These are phyloP conservation scores for Drosophila pandora DNA, from an alignment of 1,140 invertebrate species.

Conservation along the genomic window DNA sequence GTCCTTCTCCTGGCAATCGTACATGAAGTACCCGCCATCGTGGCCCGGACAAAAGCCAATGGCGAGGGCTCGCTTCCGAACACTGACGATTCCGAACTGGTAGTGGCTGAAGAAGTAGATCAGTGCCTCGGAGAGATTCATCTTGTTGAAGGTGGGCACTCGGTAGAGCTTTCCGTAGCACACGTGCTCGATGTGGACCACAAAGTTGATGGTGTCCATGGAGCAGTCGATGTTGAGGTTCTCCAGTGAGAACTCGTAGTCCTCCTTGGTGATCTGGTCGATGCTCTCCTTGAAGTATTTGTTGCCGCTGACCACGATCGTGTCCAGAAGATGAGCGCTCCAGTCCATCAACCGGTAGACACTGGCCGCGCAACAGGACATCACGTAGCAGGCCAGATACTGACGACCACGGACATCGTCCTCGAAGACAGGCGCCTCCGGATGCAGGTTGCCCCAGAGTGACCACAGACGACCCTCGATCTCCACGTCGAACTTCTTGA, in stretches of 20 bases:
- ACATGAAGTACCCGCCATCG: constrained; percentile 86
- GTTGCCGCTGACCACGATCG: constrained; percentile 85
- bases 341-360: constrained; percentile 86
- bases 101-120: constrained; percentile 86
- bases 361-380: constrained; percentile 85
- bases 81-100: constrained; percentile 85
- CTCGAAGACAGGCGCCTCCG: constrained; percentile 84
- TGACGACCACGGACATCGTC: constrained; percentile 84
- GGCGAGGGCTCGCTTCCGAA: constrained; percentile 85
- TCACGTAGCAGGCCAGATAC: constrained; percentile 85
- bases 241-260: constrained; percentile 85
- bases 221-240: constrained; percentile 83
- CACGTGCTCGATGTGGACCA: constrained; percentile 85
- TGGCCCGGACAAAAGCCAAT: constrained; percentile 85
- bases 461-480: constrained; percentile 87
- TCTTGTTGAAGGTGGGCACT: constrained; percentile 84
- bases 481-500: constrained; percentile 87
- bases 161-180: constrained; percentile 86
- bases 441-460: constrained; percentile 86
- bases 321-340: constrained; percentile 86
- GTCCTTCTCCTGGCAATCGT: constrained; percentile 86
- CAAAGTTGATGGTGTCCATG: constrained; percentile 86
- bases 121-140: constrained; percentile 86
- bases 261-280: constrained; percentile 83
- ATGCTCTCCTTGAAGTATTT: constrained; percentile 85